Evolutionary conservation across 2,797 vertebrate genomes (phyloP), one percentile per base, ranked within the genome.

Genomic region (Ambastaia sidthimunki): DNA sequence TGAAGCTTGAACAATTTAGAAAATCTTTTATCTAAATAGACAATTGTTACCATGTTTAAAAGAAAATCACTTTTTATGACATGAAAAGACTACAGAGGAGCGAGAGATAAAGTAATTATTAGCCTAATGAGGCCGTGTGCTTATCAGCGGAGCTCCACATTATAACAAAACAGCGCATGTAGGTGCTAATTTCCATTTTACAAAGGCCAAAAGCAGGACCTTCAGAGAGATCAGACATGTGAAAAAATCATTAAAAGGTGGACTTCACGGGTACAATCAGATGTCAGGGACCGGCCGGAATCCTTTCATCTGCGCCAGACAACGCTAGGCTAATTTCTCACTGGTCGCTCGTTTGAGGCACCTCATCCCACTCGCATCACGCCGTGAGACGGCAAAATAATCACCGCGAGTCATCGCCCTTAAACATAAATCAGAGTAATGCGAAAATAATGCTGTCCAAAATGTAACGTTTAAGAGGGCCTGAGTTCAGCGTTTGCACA

Each of bases 41-140:
- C 23, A 15, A 60, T 28, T 60, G 23, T 60, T 15, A 59, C 12
- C 57, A 69, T 31, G 7, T 60, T 55, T 71, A 28, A 18, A 63
- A 60, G 60, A 62, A 62, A 18, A 67, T 37, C 0, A 47, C 52
- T 82, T 73, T 60, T 71, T 81, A 87, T 83, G 73, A 66, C 73
- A 69, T 60, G 80, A 76, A 69, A 81, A 69, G 81, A 84, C 67
- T 71, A 23, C 57, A 18, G 19, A 76, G 82, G 74, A 82, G 84
- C 7, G 18, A 47, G 21, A 82, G 31, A 34, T 87, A 88, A 87
- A 84, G 86, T 85, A 88, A 90, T 90, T 89, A 90, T 90, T 84
- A 84, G 87, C 81, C 83, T 87, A 91, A 91, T 87, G 84, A 90
- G 86, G 81, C 84, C 82, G 81, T 78, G 74, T 31, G 52, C 80